Base-by-base conservation (phyloP, 2,113 vertebrate species). In the Muscicapa adusta region DNA sequence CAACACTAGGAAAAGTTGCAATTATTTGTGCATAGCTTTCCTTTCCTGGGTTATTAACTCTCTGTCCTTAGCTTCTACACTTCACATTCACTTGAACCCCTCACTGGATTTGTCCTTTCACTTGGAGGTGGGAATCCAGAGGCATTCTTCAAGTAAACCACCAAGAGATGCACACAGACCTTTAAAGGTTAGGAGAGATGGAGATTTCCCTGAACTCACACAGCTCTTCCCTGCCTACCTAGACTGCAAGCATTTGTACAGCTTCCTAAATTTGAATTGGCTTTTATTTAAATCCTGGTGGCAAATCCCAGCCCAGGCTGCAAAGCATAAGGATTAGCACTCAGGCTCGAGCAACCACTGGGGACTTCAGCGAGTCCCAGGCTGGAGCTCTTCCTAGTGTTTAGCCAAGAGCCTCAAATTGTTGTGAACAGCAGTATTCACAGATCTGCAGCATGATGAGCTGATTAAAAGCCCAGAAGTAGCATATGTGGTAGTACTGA, bases 101-200 rank as follows among this genome's bases (percentile, higher is more conserved):
- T 68, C 56, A 2, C 36, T 65, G 48, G 72, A 77, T 68, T 63
- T 91, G 14, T 60, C 57, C 71, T 87, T 94, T 84, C 1, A 2
- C 16, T 42, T 10, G 20, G 38, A 87, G 57, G 74, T 20, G 47
- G 38, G 19, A 66, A 76, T 47, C 72, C 43, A 28, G 5, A 87
- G 66, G 15, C 13, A 14, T 63, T 31, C 40, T 71, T 67, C 29
- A 61, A 63, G 23, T 29, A 68, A 84, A 70, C 60, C 57, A 75
- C 56, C 42, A 23, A 36, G 42, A 82, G 57, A 58, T 24, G 25
- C 72, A 78, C 62, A 28, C 17, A 90, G 40, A 89, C 70, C 33
- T 93, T 70, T 45, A 85, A 91, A 94, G 53, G 66, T 85, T 89
- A 94, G 20, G 33, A 54, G 23, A 77, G 40, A 84, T 12, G 26